Conservation (phyloP, 2,113 vertebrate species). For the Tragelaphus scriptus region DNA sequence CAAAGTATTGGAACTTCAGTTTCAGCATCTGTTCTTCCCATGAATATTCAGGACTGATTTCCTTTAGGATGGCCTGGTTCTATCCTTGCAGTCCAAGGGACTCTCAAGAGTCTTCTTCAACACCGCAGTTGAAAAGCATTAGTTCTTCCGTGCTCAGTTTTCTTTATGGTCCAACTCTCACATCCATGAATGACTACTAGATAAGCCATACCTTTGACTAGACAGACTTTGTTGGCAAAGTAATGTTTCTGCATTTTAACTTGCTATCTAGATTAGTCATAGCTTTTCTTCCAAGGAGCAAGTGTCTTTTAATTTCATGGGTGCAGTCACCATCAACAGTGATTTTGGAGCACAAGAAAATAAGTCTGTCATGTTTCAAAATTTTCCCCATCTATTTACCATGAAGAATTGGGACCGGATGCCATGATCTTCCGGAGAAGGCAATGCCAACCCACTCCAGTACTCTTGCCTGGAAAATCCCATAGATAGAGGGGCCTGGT, state of each 20-base stretch:
- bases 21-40: background rate
- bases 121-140: background rate
- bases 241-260: background rate
- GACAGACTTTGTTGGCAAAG: background rate
- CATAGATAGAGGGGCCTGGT: no score
- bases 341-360: background rate
- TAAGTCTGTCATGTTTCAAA: background rate
- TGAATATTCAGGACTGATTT: background rate
- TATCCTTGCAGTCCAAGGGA: background rate
- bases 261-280: background rate
- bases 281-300: background rate
- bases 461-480: no score
- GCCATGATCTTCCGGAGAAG: background rate
- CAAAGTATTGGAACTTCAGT: background rate
- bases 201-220: background rate
- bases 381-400: background rate
- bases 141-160: background rate
- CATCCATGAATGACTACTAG: background rate
- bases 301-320: background rate
- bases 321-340: background rate
- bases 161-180: background rate
- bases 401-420: background rate
- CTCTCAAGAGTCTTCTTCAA: background rate
- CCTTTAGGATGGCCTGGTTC: background rate
- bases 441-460: no score